Evolutionary conservation across 2,888 invertebrate genomes (phyloP), one percentile per base, ranked within the genome.

Genomic region (Conomelus anceps): DNA sequence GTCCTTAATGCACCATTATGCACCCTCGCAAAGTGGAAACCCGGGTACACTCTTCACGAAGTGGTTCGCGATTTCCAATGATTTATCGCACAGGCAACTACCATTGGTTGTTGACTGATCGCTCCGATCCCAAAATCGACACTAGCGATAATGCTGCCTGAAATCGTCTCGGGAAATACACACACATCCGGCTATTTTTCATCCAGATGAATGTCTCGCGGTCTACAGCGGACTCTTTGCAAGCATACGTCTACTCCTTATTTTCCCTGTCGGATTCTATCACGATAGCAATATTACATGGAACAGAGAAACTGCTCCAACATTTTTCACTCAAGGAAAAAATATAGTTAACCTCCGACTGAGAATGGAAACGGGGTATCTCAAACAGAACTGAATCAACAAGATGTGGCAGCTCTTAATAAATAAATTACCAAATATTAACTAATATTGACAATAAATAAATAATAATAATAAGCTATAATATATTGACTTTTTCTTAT

Each of bases 1-100:
- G 11, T 22, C 86, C 22, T 24, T 86, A 86, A 86, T 86, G 86
- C 86, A 86, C 86, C 86, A 86, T 86, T 86, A 86, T 86, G 86
- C 86, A 86, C 86, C 86, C 86, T 86, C 86, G 24, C 86, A 26
- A 29, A 86, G 86, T 86, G 86, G 86, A 86, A 86, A 86, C 29
- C 86, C 86, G 29, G 29, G 86, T 86, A 86, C 86, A 29, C 86
- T 86, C 29, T 86, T 86, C 86, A 24, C 29, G 24, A 23, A 86
- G 86, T 86, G 29, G 26, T 29, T n/a, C 86, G 29, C 86, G 23
- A 86, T 86, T 86, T 86, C 86, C 23, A 26, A 86, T 86, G 86
- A 86, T 86, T 26, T 86, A 86, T 86, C 11, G n/a, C 20, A 23
- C 26, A 7, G 9, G 11, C 24, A n/a, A 22, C 86, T 86, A 24